Evolutionary conservation across 2,797 vertebrate species (phyloP).

Genomic region (Otolemur crassicaudatus): DNA sequence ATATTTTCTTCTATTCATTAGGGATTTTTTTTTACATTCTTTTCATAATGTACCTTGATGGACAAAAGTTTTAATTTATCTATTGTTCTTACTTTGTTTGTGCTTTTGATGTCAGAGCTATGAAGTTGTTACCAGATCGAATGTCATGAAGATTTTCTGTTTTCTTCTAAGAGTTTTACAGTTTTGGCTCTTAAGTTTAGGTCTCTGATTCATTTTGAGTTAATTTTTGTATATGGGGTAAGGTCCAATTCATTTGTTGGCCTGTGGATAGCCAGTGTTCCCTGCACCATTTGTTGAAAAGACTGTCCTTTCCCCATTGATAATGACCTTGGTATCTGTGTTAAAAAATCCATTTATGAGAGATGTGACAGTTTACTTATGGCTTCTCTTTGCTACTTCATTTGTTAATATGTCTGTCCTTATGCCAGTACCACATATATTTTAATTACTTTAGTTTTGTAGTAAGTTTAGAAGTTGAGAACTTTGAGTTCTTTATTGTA

Average conservation of each 20-base stretch:
- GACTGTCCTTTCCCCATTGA: neutral
- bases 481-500: neutral
- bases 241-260: neutral
- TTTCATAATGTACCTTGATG: neutral
- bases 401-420: neutral
- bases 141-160: too few species aligned
- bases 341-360: neutral
- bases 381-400: too few species aligned
- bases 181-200: neutral
- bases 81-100: neutral
- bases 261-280: neutral
- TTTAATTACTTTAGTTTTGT: neutral
- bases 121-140: too few species aligned
- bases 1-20: neutral
- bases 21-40: neutral
- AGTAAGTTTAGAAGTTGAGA: neutral
- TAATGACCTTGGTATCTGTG: neutral
- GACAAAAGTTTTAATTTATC: neutral
- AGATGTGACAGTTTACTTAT: neutral
- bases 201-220: neutral
- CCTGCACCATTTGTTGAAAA: neutral
- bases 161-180: neutral
- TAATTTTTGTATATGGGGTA: neutral
- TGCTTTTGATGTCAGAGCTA: neutral
- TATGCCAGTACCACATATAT: neutral